Base-by-base conservation (phyloP, 1,140 invertebrate species). In the Belonocnema kinseyi region DNA sequence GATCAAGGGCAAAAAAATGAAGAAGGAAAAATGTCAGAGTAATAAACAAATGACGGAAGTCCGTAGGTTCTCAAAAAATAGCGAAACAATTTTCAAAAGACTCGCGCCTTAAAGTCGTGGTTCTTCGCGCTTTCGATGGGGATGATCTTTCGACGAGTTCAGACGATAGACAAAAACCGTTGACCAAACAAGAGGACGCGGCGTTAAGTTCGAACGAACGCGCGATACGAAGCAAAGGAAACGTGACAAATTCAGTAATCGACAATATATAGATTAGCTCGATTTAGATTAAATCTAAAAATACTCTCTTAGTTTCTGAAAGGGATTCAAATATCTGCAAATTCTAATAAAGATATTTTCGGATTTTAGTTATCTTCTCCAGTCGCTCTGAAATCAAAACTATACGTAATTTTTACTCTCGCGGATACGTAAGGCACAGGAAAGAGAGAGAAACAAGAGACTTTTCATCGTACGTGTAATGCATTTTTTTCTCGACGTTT, bases 71-170 rank as follows among this genome's bases (percentile, higher is more conserved):
- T 53, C 83, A 84, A 75, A 74, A 83, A 80, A 72, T 51, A 78
- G 71, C 58, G 76, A 77, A 80, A 77, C 80, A 54, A 80, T 86
- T 84, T 83, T 56, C 77, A 78, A 82, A 79, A 77, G 83, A 79
- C 71, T 83, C 82, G 80, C 72, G 54, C 74, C 81, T 77, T 81
- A 83, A 82, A 86, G 77, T 89, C 85, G 71, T 86, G 81, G 85
- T 89, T 83, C 83, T 89, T 85, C 86, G 83, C 85, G 87, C 83
- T 90, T 88, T 88, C 85, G 85, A 88, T 86, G 84, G 83, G 77
- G 77, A 85, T 87, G 80, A 80, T 84, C 85, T 88, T 89, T 87
- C 85, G 82, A 83, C 76, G 71, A 82, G 80, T 86, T 70, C 58
- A 80, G 75, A 80, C 56, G 21, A 79, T 51, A 78, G 58, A 80